Evolutionary conservation across 2,797 vertebrate genomes (phyloP).

Genomic region (Spinus olivaceus): DNA sequence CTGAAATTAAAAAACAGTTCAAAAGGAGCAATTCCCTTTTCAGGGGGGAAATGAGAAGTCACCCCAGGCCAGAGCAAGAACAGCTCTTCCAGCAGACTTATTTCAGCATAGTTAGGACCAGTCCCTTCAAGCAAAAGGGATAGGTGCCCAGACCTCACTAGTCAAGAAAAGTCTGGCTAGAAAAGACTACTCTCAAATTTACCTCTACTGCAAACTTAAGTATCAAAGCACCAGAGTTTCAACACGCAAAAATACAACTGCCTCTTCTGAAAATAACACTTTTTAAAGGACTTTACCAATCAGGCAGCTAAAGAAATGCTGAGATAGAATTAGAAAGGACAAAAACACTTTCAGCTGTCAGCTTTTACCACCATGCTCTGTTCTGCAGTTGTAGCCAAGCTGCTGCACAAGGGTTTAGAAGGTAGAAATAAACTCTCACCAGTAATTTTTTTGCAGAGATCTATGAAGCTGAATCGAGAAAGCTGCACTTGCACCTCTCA

Average conservation of each 20-base stretch:
- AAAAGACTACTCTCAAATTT: not conserved
- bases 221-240: not conserved
- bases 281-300: not conserved
- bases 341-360: not conserved
- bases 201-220: not conserved
- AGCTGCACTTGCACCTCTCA: not conserved
- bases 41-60: not conserved
- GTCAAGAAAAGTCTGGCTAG: not conserved
- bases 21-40: not conserved
- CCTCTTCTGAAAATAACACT: not conserved
- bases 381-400: not conserved
- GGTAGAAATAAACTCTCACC: not conserved
- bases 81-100: not conserved
- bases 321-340: not conserved
- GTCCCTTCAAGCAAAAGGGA: not conserved
- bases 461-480: not conserved
- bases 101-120: not conserved
- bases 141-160: not conserved
- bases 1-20: not conserved
- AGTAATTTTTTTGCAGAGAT: not conserved
- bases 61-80: not conserved
- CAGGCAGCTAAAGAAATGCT: not conserved
- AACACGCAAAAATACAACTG: not conserved
- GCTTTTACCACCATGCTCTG: accelerated
- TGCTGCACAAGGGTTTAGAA: accelerated